A percentile compares a stretch with the other conserved stretches of the same genome.
phyloP scores from a whole-genome alignment of 2,113 vertebrate species.

The Stigmatopora argus region DNA sequence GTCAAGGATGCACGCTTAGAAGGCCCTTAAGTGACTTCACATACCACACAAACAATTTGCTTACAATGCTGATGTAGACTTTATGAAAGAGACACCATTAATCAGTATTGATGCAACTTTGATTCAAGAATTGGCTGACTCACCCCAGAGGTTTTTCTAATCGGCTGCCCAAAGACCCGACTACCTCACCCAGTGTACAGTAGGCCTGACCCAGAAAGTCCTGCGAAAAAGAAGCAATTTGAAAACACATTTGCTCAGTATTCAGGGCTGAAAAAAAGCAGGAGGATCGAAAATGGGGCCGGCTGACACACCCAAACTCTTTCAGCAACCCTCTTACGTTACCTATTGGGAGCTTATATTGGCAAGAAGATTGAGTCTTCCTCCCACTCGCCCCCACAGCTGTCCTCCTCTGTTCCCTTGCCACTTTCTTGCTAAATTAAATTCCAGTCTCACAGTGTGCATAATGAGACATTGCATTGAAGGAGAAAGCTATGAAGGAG shows the following conservation, averaged over 20 bases:
- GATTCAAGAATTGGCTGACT: conserved; percentile 48
- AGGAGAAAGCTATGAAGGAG: conserved; percentile 3
- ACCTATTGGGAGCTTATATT: conserved; percentile 24
- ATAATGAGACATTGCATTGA: conserved; percentile 22
- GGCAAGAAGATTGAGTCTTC: conserved; percentile 22
- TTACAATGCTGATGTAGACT: too few species aligned
- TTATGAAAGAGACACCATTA: too few species aligned
- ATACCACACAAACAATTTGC: too few species aligned
- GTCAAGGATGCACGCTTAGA: too few species aligned
- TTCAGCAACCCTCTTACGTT: conserved; percentile 20
- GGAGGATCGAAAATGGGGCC: background rate
- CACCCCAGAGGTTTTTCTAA: conserved; percentile 87
- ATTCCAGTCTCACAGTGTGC: conserved; percentile 15
- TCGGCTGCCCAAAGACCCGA: conserved; percentile 89
- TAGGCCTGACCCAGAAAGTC: conserved; percentile 94
- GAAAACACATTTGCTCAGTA: background rate
- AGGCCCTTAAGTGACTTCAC: too few species aligned
- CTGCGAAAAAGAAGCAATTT: conserved; percentile 56
- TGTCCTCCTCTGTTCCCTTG: conserved; percentile 17
- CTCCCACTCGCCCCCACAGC: conserved; percentile 35
- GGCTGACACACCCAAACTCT: conserved; percentile 4
- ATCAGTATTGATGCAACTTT: background rate
- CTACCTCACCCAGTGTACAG: conserved; percentile 92
- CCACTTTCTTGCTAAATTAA: conserved; percentile 30
- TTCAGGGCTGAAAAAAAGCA: background rate